phyloP scores from a whole-genome alignment of 2,888 invertebrate species.

The Agrypnus murinus region DNA sequence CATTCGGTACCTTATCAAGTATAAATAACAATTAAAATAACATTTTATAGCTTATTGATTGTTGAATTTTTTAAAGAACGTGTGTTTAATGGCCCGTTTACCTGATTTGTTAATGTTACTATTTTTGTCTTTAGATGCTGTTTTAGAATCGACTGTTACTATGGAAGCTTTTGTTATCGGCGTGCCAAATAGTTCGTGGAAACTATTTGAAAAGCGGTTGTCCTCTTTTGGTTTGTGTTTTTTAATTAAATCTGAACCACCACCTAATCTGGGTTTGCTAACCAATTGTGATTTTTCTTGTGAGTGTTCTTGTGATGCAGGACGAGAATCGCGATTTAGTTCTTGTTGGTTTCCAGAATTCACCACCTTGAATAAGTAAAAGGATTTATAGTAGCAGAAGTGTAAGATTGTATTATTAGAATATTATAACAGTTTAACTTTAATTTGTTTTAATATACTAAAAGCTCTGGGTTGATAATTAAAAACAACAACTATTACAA shows the following conservation, averaged over 20 bases:
- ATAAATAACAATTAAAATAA: too few species aligned
- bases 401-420: too few species aligned
- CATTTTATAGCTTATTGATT: too few species aligned
- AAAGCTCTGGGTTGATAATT: too few species aligned
- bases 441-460: too few species aligned
- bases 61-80: too few species aligned
- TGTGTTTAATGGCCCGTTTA: too few species aligned
- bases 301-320: conserved; percentile 62
- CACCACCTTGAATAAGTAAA: conserved; percentile 63
- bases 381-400: too few species aligned
- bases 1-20: too few species aligned
- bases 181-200: conserved; percentile 87
- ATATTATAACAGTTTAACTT: too few species aligned
- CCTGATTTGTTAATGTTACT: conserved; percentile 53
- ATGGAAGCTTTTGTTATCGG: conserved; percentile 86
- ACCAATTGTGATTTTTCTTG: conserved; percentile 74
- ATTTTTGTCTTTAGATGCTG: conserved; percentile 53
- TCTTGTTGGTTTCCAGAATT: conserved; percentile 69
- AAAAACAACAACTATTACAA: too few species aligned
- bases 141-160: conserved; percentile 79
- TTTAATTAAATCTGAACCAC: conserved; percentile 70
- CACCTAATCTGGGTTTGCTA: conserved; percentile 82
- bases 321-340: conserved; percentile 66
- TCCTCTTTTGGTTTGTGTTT: conserved; percentile 69
- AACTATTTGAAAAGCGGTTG: conserved; percentile 72